phyloP scores from a whole-genome alignment of 2,888 invertebrate species.

The Metopia argyrocephala region DNA sequence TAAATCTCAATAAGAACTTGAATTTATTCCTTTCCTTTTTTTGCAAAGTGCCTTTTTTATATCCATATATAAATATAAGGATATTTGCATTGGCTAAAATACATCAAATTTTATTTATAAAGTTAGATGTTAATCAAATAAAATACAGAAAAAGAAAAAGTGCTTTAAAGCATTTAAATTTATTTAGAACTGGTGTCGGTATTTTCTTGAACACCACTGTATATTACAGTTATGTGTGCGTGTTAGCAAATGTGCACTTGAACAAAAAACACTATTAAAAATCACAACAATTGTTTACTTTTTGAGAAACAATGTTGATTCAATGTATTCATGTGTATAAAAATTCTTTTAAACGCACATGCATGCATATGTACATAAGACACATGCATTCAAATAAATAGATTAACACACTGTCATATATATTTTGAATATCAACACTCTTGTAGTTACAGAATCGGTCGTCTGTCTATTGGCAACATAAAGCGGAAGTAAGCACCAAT shows the following conservation, averaged over 20 bases:
- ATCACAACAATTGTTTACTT: slow-evolving; percentile 47
- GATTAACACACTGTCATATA: not conserved
- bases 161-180: too few relatives aligned
- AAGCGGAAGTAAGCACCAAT: slow-evolving; percentile 54
- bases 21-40: too few relatives aligned
- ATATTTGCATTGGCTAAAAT: too few relatives aligned
- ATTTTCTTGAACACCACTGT: too few relatives aligned
- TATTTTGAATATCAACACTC: slow-evolving; percentile 21
- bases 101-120: too few relatives aligned
- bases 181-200: too few relatives aligned
- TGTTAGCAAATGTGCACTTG: not conserved
- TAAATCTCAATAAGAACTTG: too few relatives aligned
- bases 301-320: slow-evolving; percentile 38
- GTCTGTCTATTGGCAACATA: not conserved
- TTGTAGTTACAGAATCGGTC: not conserved
- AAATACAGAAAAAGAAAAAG: too few relatives aligned
- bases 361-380: not conserved
- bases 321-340: slow-evolving; percentile 42
- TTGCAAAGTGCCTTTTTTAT: too few relatives aligned
- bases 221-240: not conserved
- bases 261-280: not conserved
- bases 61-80: too few relatives aligned
- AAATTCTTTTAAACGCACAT: slow-evolving; percentile 21
- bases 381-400: not conserved
- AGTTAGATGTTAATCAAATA: too few relatives aligned